Evolutionary conservation across 1,140 invertebrate genomes (phyloP), one percentile per base, ranked within the genome.

Genomic region (Platyscapa corneri): DNA sequence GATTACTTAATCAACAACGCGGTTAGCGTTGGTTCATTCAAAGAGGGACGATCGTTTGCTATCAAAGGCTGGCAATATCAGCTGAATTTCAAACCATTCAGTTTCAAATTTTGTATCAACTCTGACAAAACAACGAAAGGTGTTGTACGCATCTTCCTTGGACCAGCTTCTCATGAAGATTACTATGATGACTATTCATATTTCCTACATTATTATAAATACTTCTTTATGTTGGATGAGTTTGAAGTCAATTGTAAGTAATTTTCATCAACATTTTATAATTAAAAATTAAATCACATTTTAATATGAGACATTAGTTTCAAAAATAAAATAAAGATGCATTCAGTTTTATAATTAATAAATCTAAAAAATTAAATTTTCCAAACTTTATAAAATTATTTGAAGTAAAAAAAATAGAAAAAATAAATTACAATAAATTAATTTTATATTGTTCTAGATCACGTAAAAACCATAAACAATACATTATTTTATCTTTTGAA

Each of bases 1-100:
- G 95, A 96, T 87, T 88, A 95, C 39, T 94, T 96, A 86, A 94
- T 96, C 60, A 95, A 94, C 89, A 96, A 96, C 87, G 95, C 95
- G 80, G 86, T 97, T 27, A 92, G 92, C 56, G 90, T 93, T 1
- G 89, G 92, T 2, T 87, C 86, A 32, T 53, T 86, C 10, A 88
- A 88, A 32, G 88, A 91, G 16, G 91, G 89, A 1, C 89, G 90
- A 14, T 75, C 65, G 0, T 81, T 83, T 1, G 30, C 87, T 32
- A 82, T 93, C 12, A 91, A 92, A 84, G 77, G 89, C 34, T 89
- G 90, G n/a, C 91, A 92, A 46, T 88, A 89, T 49, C 88, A 94
- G 39, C 88, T 94, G 39, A 94, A 94, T 86, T 94, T 96, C 93
- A 95, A 95, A 90, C 94, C 94, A 60, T 97, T 95, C 94, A 94